These are phyloP conservation scores for Catocala fraxini DNA, from an alignment of 2,888 invertebrate species.

Conservation along the genomic window DNA sequence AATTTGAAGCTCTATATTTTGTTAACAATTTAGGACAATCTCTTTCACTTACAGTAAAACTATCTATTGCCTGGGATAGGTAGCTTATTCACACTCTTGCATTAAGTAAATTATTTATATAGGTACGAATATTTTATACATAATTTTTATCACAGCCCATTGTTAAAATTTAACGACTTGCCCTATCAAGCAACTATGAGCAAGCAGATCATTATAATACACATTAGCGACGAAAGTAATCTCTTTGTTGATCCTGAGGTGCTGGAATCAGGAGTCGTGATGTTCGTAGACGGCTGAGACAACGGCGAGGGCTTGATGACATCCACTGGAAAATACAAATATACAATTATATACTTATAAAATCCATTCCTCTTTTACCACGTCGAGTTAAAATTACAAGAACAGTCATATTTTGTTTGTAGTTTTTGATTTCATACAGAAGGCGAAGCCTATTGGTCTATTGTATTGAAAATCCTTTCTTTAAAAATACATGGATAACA, in stretches of 20 bases:
- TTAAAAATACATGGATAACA: no score
- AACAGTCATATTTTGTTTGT: no score
- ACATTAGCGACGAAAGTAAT: conserved; percentile 48
- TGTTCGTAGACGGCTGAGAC: conserved; percentile 71
- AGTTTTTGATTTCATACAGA: no score
- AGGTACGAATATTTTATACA: conserved; percentile 46
- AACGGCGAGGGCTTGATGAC: conserved; percentile 72
- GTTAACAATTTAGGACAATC: no score
- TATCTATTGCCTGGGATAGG: conserved; percentile 7
- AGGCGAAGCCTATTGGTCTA: no score
- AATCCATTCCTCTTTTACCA: no score
- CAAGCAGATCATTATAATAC: conserved; percentile 58
- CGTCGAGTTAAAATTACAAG: no score
- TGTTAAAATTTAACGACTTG: conserved; percentile 62
- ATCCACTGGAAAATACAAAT: conserved; percentile 72
- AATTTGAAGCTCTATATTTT: no score
- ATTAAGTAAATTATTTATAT: conserved; percentile 32
- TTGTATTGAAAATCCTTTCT: no score
- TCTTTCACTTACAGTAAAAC: background rate
- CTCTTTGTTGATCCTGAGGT: conserved; percentile 58
- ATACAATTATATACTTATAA: background rate
- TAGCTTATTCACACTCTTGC: conserved; percentile 23
- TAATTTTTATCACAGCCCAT: conserved; percentile 81
- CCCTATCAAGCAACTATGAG: conserved; percentile 68
- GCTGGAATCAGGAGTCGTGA: conserved; percentile 68